Evolutionary conservation across 2,888 invertebrate species (phyloP), one percentile per base, ranked within the genome.

Genomic region (Lissocephala sabroskyi): DNA sequence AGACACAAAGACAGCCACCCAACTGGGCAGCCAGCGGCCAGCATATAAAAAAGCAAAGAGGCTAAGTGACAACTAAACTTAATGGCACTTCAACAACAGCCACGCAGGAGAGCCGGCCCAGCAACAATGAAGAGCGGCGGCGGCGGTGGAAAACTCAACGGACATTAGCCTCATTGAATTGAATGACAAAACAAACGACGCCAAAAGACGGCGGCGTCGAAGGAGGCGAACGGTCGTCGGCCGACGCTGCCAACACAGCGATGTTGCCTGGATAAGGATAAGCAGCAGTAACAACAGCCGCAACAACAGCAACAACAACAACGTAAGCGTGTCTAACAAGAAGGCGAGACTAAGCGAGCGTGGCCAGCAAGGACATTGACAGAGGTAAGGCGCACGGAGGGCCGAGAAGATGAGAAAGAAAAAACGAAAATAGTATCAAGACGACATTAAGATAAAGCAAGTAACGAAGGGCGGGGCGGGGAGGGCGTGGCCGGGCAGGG

Each of bases 131-230:
- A 42, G 32, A 41, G 41, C 49, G 39, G 60, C 60, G 70, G 71
- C 65, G 68, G 70, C 70, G 65, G 65, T 66, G 70, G 56, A 65
- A 56, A 76, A 76, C 79, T 78, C 76, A 79, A 70, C 79, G 79
- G 80, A 79, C 79, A 79, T 79, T 79, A 80, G 81, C 79, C 79
- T 80, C 79, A 81, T 79, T 79, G 79, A 81, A 78, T 75, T 73
- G 78, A 75, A 74, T 74, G 73, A 77, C 73, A 79, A 73, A 73
- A 73, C 73, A 79, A 73, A 78, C 79, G 71, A 73, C 32, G 30
- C 36, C 42, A 35, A 32, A 35, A 23, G 23, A 41, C 23, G 37
- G 14, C 14, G 6, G 39, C 18, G 18, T 16, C 14, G 42, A 17
- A 9, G 41, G 16, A 16, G 30, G 14, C 73, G 65, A 68, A 55